Percentiles rank a stretch among this genome's conserved stretches.
phyloP scores from a whole-genome alignment of 1,140 invertebrate genomes.

The Polypedilum vanderplanki region DNA sequence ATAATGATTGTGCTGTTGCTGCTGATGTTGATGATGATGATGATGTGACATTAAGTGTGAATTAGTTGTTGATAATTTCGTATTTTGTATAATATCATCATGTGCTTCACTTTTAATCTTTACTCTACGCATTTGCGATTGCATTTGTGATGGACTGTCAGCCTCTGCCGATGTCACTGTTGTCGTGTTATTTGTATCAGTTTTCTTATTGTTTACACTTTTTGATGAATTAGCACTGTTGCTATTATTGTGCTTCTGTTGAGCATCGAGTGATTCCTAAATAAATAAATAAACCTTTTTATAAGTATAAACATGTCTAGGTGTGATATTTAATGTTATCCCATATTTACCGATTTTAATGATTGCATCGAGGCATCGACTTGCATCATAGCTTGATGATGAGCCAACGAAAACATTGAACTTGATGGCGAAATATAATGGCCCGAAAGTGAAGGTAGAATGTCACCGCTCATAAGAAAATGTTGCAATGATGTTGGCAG shows the following conservation, averaged over 20 bases:
- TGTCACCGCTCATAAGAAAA: constrained; percentile 47
- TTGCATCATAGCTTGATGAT: constrained; percentile 38
- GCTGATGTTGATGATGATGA: not conserved
- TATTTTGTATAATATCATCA: constrained; percentile 23
- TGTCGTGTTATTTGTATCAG: not conserved
- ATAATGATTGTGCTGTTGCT: not conserved
- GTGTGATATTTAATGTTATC: not conserved
- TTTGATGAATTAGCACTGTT: constrained; percentile 20
- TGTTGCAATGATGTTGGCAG: constrained; percentile 48
- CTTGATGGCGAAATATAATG: constrained; percentile 45
- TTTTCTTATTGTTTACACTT: not conserved
- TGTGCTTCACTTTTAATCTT: not conserved
- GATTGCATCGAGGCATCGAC: not conserved
- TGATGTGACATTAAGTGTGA: not conserved
- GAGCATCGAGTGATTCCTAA: not conserved
- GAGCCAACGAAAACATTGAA: constrained; percentile 44
- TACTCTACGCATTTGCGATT: not conserved
- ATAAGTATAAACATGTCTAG: not conserved
- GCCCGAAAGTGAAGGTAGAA: constrained; percentile 50
- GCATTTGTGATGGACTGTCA: constrained; percentile 16
- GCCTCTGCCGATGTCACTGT: constrained; percentile 17
- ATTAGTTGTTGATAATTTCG: constrained; percentile 19
- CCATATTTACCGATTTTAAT: not conserved
- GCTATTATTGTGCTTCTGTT: not conserved
- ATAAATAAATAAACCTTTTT: not conserved